A percentile compares a stretch with the other conserved stretches of the same genome.
Conservation (phyloP, 2,797 vertebrate genomes). For the Antrozous pallidus region DNA sequence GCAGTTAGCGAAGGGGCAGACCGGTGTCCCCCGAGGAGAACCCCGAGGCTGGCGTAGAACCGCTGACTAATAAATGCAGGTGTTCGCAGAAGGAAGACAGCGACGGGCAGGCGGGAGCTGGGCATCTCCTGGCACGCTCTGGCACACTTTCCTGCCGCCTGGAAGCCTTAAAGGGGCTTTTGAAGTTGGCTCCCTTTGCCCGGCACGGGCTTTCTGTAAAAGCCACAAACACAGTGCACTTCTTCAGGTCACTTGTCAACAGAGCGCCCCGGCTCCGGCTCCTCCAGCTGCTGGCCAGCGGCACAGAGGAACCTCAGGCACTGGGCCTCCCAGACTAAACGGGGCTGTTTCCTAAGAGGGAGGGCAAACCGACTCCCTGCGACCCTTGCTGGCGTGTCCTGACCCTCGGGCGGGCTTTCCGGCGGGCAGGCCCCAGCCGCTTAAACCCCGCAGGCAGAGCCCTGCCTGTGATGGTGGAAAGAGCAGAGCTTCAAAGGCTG, state of each 20-base stretch:
- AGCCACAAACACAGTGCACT: background rate
- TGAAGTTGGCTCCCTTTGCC: background rate
- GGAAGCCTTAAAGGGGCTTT: background rate
- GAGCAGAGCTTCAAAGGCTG: constrained; percentile 39
- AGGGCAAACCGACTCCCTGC: background rate
- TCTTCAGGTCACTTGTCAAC: too few relatives aligned
- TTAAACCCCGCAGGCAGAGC: background rate
- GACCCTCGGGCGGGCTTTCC: background rate
- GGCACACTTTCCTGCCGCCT: background rate
- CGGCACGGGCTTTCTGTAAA: background rate
- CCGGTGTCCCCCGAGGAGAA: background rate
- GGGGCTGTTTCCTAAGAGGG: constrained; percentile 11
- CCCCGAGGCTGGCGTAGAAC: background rate
- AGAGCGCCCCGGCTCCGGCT: too few relatives aligned
- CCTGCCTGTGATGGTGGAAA: constrained; percentile 33
- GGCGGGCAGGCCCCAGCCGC: background rate
- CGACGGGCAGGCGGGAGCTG: rapidly evolving
- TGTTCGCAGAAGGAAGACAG: background rate
- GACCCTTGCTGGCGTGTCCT: background rate
- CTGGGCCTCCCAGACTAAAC: background rate
- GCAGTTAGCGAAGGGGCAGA: background rate
- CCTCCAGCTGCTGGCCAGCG: background rate
- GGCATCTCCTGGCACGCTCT: rapidly evolving
- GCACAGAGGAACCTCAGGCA: background rate
- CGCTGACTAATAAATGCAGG: background rate